Evolutionary conservation across 2,797 vertebrate species (phyloP), one percentile per base, ranked within the genome.

Genomic region (Neomorphus geoffroyi): DNA sequence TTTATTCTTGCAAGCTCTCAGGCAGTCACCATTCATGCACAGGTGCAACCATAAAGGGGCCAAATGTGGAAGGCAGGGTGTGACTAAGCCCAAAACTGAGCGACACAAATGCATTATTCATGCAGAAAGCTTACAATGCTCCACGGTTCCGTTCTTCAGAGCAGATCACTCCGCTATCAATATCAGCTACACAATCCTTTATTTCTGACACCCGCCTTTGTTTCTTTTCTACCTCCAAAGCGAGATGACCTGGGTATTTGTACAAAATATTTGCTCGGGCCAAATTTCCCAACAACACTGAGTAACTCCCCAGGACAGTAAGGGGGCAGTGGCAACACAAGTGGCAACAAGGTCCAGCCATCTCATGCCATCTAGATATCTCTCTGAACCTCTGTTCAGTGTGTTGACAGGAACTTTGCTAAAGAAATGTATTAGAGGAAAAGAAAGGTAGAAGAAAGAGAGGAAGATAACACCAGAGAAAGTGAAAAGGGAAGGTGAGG

Each of bases 1-100:
- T 90, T 93, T 48, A 65, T 88, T 87, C 86, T 93, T 57, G 78
- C 78, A 87, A 3, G 57, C 88, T 94, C 92, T 94, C 93, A 90
- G 83, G 66, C 93, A 85, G 57, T 54, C 86, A 80, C 90, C 80
- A 95, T 96, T 96, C 94, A 96, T 45, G 60, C 95, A 92, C 95
- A 96, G 95, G 94, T 95, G 96, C 94, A 95, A 87, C 88, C 75
- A 93, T 84, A 94, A 96, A 94, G 71, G 92, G 86, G 84, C 86
- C 93, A 96, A 97, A 94, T 94, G 91, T 85, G 83, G 94, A 95
- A 97, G 82, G 91, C 90, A 96, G 95, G 95, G 88, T 96, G 95
- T 93, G 95, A 96, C 93, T 95, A 95, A 96, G 96, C 84, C 83
- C 93, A 95, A 93, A 97, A 93, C 82, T 58, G 83, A 95, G 96